Conservation (phyloP, 2,113 vertebrate species). For the Lota lota region DNA sequence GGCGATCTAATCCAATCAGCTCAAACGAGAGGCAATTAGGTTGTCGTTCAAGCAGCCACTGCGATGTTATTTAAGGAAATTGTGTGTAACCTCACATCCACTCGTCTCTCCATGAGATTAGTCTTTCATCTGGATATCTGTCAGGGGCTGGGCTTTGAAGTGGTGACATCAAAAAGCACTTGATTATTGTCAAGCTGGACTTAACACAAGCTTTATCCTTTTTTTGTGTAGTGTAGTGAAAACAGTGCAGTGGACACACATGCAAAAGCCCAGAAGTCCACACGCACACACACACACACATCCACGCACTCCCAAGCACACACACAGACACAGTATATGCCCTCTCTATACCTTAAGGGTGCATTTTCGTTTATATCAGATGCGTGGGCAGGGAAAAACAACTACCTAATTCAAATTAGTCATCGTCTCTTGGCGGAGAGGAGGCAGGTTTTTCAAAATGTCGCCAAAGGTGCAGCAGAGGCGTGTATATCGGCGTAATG, state of each 20-base stretch:
- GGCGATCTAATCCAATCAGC: conserved; percentile 51
- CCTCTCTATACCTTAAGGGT: no score
- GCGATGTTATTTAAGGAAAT: conserved; percentile 49
- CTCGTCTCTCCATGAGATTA: conserved; percentile 29
- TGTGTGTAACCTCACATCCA: conserved; percentile 37
- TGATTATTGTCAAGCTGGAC: conserved; percentile 17
- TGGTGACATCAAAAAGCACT: conserved; percentile 19
- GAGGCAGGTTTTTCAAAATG: no score
- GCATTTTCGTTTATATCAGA: no score
- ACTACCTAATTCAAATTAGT: no score
- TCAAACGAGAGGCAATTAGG: conserved; percentile 41
- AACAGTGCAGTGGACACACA: background rate
- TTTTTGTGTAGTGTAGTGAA: no score
- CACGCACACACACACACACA: background rate
- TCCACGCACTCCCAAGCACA: background rate
- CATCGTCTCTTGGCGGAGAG: no score
- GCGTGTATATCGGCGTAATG: no score
- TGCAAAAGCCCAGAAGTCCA: no score
- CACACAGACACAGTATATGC: conserved; percentile 1
- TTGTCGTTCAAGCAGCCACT: conserved; percentile 26
- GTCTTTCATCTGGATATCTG: conserved; percentile 18
- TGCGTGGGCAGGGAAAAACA: no score
- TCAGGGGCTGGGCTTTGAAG: conserved; percentile 25
- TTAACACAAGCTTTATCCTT: background rate
- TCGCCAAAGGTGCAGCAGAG: no score